Conservation (phyloP, 30 jellyfish, hydroid and myxozoan species). For the Aurelia aurita region DNA sequence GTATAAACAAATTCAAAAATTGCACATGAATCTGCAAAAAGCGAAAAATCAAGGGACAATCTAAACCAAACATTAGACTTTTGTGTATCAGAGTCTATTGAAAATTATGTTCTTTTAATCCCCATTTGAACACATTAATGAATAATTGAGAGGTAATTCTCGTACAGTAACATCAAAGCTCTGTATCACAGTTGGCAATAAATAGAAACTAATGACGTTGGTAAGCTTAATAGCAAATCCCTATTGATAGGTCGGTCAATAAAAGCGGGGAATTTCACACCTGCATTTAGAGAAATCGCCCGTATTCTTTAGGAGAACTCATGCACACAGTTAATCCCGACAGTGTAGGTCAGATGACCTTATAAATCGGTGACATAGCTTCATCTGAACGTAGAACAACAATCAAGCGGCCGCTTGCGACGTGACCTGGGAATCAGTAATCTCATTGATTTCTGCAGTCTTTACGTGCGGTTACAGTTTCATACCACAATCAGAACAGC, state of each 20-base stretch:
- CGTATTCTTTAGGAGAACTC: slow-evolving; percentile 48
- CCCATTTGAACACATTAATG: slow-evolving; percentile 38
- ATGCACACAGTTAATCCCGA: slow-evolving; percentile 57
- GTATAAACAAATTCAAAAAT: slow-evolving; percentile 21
- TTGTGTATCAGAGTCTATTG: slow-evolving; percentile 50
- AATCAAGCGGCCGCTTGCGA: slow-evolving; percentile 55
- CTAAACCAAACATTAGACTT: slow-evolving; percentile 47
- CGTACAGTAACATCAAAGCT: slow-evolving; percentile 46
- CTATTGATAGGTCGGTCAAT: slow-evolving; percentile 67
- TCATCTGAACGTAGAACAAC: slow-evolving; percentile 53
- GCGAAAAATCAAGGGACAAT: slow-evolving; percentile 30
- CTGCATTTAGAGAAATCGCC: slow-evolving; percentile 68
- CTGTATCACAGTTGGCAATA: slow-evolving; percentile 51
- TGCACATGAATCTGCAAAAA: slow-evolving; percentile 17
- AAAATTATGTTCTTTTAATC: slow-evolving; percentile 58
- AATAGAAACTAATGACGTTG: slow-evolving; percentile 64
- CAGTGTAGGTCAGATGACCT: slow-evolving; percentile 81
- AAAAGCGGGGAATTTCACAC: slow-evolving; percentile 70
- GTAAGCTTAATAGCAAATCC: slow-evolving; percentile 46
- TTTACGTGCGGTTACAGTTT: slow-evolving; percentile 62
- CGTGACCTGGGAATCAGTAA: slow-evolving; percentile 67
- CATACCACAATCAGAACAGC: slow-evolving; percentile 73
- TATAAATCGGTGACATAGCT: slow-evolving; percentile 70
- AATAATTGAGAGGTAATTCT: slow-evolving; percentile 39
- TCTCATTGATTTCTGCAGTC: slow-evolving; percentile 58